Base-by-base conservation (phyloP, 2,113 vertebrate genomes). In the Pelobates fuscus region DNA sequence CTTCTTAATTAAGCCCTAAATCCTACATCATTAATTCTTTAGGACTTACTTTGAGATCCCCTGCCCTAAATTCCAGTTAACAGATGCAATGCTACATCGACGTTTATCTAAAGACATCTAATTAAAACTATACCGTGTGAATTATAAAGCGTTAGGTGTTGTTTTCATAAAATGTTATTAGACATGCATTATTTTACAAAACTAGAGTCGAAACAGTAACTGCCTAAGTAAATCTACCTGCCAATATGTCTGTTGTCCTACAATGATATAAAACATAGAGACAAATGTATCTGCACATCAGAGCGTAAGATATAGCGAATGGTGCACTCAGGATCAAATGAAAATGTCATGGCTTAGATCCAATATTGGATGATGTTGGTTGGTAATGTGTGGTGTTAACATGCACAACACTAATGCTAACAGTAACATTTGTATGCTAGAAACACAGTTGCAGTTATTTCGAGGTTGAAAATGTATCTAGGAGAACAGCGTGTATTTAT, bases 231-330 rank as follows among this genome's bases (percentile, higher is more conserved):
- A 46, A 17, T 17, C 15, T 30, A 52, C 41, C 30, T 30, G 58
- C 60, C 62, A 49, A 71, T 71, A 61, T 27, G 70, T 43, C 44
- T 23, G 43, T 57, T 71, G 58, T 63, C 41, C 49, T 49, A 43
- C 43, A 49, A 61, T 61, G 44, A 41, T 71, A 70, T 70, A 18
- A 60, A 60, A 26, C 8, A 18, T 18, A 70, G 29, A 57, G 55
- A 71, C 43, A 41, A 71, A 60, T 32, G 66, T 37, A n/a, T 68
- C 10, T n/a, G 70, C n/a, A 21, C 44, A 23, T 44, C 11, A 58
- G 46, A 23, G 70, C 29, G 24, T 64, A 23, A 30, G 20, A 20
- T 62, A 63, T 63, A 72, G 61, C 49, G 59, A 64, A 72, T 24
- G 29, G 43, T 14, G 29, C 70, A 29, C 5, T 11, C 21, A 27